Percentiles rank a stretch among this genome's conserved stretches.
phyloP scores from a whole-genome alignment of 1,140 invertebrate genomes.

The Agrilus planipennis region DNA sequence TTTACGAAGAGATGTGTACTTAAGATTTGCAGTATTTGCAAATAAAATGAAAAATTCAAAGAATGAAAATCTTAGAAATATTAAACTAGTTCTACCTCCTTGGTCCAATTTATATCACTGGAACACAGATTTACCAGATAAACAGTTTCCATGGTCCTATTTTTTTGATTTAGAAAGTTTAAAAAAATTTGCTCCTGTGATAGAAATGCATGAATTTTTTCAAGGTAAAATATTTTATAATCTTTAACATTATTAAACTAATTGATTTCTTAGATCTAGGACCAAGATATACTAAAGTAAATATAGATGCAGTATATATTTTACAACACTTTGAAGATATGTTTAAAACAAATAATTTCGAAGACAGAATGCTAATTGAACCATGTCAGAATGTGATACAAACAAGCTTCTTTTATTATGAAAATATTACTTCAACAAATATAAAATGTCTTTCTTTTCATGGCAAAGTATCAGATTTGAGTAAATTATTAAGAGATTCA shows the following conservation, averaged over 20 bases:
- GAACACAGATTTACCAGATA: constrained; percentile 42
- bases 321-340: constrained; percentile 80
- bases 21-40: constrained; percentile 77
- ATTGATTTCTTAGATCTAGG: constrained; percentile 13
- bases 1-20: constrained; percentile 87
- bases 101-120: constrained; percentile 88
- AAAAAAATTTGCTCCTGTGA: constrained; percentile 66
- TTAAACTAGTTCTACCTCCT: constrained; percentile 71
- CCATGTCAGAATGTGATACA: constrained; percentile 37
- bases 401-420: constrained; percentile 38
- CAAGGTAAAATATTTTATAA: constrained; percentile 34
- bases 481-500: constrained; percentile 39
- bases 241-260: constrained; percentile 6
- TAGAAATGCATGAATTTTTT: constrained; percentile 80
- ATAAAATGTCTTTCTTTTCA: constrained; percentile 74
- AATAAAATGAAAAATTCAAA: constrained; percentile 44
- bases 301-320: constrained; percentile 65
- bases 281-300: constrained; percentile 29
- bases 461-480: constrained; percentile 58
- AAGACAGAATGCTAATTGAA: constrained; percentile 64
- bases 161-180: constrained; percentile 85
- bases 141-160: constrained; percentile 55
- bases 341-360: constrained; percentile 67
- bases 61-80: constrained; percentile 33
- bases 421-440: constrained; percentile 50